Evolutionary conservation across 2,797 vertebrate species (phyloP).

Genomic region (Cyclura pinguis): DNA sequence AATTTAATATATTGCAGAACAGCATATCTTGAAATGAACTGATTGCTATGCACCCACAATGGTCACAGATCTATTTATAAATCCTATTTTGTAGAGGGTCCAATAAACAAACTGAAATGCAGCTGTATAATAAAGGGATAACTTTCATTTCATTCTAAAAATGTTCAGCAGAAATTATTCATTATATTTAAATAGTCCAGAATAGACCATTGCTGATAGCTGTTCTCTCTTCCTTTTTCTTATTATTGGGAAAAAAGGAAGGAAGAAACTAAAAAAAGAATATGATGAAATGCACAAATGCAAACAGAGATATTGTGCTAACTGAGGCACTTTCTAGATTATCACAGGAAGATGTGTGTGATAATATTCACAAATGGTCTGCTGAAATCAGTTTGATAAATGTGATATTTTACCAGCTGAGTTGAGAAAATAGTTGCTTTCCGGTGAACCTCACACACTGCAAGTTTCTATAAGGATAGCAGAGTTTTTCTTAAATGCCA

Average conservation of each 20-base stretch:
- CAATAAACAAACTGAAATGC: conserved; percentile 84
- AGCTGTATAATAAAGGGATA: conserved; percentile 84
- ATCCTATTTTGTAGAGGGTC: conserved; percentile 82
- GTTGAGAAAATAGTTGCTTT: conserved; percentile 41
- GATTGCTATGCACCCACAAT: conserved; percentile 80
- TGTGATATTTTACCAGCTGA: conserved; percentile 52
- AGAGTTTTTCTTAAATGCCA: conserved; percentile 6
- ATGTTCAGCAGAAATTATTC: conserved; percentile 80
- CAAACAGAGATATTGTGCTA: conserved; percentile 53
- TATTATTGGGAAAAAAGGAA: conserved; percentile 52
- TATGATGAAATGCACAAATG: conserved; percentile 48
- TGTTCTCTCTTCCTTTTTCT: conserved; percentile 62
- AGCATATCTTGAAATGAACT: conserved; percentile 80
- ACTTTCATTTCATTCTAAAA: conserved; percentile 83
- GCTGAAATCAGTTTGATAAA: conserved; percentile 34
- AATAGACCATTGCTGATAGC: conserved; percentile 76
- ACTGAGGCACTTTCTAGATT: conserved; percentile 43
- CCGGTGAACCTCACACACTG: conserved; percentile 42
- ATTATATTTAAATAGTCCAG: conserved; percentile 75
- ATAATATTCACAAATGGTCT: neutral
- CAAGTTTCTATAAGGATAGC: conserved; percentile 50
- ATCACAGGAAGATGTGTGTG: conserved; percentile 56
- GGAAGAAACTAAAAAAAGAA: conserved; percentile 44
- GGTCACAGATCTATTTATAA: conserved; percentile 85
- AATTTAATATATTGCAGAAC: conserved; percentile 80